Evolutionary conservation across 2,113 vertebrate genomes (phyloP).

Genomic region (Thryonomys swinderianus): DNA sequence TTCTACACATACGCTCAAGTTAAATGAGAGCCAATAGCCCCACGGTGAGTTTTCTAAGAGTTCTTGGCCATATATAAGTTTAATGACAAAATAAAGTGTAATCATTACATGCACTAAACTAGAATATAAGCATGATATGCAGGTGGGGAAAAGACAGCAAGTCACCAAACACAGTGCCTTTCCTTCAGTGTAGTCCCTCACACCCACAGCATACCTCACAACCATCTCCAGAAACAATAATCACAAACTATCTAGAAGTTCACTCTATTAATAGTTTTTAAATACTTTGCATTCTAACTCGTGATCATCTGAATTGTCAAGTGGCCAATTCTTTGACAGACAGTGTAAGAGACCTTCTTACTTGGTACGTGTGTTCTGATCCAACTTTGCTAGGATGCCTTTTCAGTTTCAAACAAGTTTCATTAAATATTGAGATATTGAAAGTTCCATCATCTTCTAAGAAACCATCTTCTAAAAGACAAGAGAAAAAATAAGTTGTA

Average conservation of each 20-base stretch:
- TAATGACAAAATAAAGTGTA: background rate
- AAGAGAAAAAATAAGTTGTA: conserved; percentile 33
- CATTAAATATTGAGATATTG: conserved; percentile 80
- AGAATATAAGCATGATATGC: conserved; percentile 25
- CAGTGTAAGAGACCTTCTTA: conserved; percentile 69
- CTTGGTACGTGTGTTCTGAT: conserved; percentile 84
- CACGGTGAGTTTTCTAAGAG: conserved; percentile 10
- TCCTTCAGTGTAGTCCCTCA: background rate
- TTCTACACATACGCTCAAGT: too few species aligned
- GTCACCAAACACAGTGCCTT: background rate
- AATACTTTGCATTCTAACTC: background rate
- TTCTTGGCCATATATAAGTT: background rate
- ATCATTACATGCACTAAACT: background rate
- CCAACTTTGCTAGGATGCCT: conserved; percentile 81
- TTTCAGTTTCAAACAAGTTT: conserved; percentile 88
- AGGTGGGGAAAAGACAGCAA: background rate
- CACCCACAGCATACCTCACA: background rate
- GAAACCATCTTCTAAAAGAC: conserved; percentile 66
- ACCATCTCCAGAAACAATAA: background rate
- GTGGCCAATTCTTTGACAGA: background rate
- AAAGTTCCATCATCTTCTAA: conserved; percentile 65
- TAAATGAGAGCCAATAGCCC: background rate
- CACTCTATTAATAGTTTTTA: conserved; percentile 7
- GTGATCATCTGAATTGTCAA: background rate
- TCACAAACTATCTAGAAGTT: background rate